Percentiles rank a stretch among this genome's conserved stretches.
Evolutionary conservation across 2,113 vertebrate genomes (phyloP).

Genomic region (Dryoscopus gambensis): DNA sequence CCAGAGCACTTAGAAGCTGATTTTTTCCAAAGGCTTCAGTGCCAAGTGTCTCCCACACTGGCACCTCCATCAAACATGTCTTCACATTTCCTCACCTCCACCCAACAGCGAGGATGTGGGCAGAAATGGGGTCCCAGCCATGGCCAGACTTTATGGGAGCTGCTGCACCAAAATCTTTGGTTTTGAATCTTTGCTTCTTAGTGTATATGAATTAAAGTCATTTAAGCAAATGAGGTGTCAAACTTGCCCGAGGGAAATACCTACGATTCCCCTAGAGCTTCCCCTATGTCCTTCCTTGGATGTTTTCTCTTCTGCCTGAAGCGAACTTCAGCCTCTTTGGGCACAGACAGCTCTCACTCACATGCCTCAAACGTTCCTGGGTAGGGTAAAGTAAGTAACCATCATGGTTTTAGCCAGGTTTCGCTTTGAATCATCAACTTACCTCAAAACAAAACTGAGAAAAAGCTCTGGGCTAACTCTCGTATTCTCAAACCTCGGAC

Average conservation of each 20-base stretch:
- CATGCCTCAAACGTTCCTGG: fast-evolving
- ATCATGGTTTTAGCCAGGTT: conserved; percentile 28
- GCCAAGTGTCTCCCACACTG: neutral
- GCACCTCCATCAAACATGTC: neutral
- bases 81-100: neutral
- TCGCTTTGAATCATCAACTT: neutral
- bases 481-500: neutral
- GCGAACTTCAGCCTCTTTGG: neutral
- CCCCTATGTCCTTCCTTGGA: neutral
- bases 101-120: neutral
- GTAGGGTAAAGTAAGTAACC: neutral
- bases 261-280: neutral
- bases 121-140: neutral
- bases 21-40: neutral
- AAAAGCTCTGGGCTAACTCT: neutral
- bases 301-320: neutral
- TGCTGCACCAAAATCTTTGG: neutral
- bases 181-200: neutral
- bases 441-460: conserved; percentile 49
- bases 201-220: neutral
- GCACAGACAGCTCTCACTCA: neutral
- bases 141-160: neutral
- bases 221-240: neutral
- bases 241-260: neutral
- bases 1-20: neutral